phyloP scores from a whole-genome alignment of 1,140 invertebrate species.

The Eueides isabella region DNA sequence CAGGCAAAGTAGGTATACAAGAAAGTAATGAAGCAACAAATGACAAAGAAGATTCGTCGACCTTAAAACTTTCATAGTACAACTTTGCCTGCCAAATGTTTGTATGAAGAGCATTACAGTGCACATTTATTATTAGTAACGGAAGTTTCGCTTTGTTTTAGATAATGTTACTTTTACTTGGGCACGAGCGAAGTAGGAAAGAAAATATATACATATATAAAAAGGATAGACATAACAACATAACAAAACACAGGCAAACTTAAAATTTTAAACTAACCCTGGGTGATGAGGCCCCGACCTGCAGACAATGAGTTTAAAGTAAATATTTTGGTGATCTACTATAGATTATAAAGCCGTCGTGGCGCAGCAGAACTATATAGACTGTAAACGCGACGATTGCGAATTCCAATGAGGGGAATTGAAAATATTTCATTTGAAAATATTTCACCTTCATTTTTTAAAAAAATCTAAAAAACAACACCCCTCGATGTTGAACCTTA shows the following conservation, averaged over 20 bases:
- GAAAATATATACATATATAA: background rate
- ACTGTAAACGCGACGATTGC: too few species aligned
- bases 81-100: background rate
- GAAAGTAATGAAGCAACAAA: background rate
- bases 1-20: background rate
- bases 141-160: constrained; percentile 2
- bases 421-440: too few species aligned
- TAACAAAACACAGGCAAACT: constrained; percentile 9
- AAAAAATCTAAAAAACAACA: too few species aligned
- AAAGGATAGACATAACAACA: background rate
- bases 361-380: too few species aligned
- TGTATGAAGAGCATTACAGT: constrained; percentile 5
- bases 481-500: too few species aligned
- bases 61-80: background rate
- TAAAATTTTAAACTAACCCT: constrained; percentile 12
- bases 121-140: constrained; percentile 11
- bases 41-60: background rate
- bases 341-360: background rate
- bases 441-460: too few species aligned
- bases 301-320: constrained; percentile 4
- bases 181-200: background rate
- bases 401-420: too few species aligned
- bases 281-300: constrained; percentile 14
- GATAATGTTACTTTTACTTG: background rate
- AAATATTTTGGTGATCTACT: constrained; percentile 6